Evolutionary conservation across 2,797 vertebrate genomes (phyloP), one percentile per base, ranked within the genome.

Genomic region (Lagodon rhomboides): DNA sequence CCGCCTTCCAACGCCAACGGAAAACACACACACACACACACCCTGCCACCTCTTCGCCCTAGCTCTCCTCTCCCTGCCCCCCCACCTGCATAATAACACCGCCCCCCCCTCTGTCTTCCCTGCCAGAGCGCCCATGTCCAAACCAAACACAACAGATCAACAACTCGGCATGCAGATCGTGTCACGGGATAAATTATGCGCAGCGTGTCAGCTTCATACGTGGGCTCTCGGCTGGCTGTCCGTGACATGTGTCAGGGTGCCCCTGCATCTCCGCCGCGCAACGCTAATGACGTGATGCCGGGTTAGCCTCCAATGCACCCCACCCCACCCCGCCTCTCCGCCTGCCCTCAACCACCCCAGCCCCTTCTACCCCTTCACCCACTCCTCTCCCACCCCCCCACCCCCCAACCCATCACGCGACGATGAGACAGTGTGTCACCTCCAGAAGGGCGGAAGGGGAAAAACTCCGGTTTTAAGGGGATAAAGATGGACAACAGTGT

Each of bases 151-250:
- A 92, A 94, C 94, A 95, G 94, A 95, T 95, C 95, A 95, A 95
- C 93, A 94, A 93, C 93, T 92, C 92, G 85, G 92, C 94, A 95
- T 95, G 94, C 95, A 95, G 93, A 96, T 95, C 92, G 89, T 93
- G 93, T 95, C 94, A 94, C 82, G n/a, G 89, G 94, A 91, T 95
- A 95, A 96, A 95, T 96, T 95, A 96, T 96, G 94, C 94, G 90
- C 86, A 77, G 88, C 84, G 80, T 96, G 95, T 96, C 95, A 95
- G 90, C 89, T 91, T 94, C 93, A 94, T 92, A 93, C 92, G 90
- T 91, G 90, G 92, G 93, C 91, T 86, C 91, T 92, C 66, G 93
- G 91, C 93, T 94, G 92, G 93, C 94, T 92, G 92, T 93, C 93
- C 92, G 84, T 95, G 95, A 95, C 95, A 95, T 94, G 94, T 95